phyloP scores from a whole-genome alignment of 2,113 vertebrate genomes.

The Colinus virginianus region DNA sequence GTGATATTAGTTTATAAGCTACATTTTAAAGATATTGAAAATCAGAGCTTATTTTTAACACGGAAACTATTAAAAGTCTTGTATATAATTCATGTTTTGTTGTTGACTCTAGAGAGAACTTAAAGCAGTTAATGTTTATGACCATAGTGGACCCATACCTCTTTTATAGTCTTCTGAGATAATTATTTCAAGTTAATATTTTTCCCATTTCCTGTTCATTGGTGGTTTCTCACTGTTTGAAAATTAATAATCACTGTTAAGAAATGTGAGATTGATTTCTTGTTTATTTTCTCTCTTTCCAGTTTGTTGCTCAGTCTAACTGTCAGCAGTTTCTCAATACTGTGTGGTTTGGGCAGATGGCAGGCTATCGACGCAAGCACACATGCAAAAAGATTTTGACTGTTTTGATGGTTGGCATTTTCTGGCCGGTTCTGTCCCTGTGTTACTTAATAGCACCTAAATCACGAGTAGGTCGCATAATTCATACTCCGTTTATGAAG shows the following conservation, averaged over 20 bases:
- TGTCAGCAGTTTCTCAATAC: slow-evolving; percentile 99
- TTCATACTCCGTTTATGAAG: slow-evolving; percentile 98
- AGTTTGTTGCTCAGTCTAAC: slow-evolving; percentile 99
- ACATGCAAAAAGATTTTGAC: slow-evolving; percentile 96
- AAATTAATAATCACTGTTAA: slow-evolving; percentile 13
- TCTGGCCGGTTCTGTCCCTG: slow-evolving; percentile 94
- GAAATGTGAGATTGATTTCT: not conserved
- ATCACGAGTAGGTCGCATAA: slow-evolving; percentile 94
- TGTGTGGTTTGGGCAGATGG: slow-evolving; percentile 98
- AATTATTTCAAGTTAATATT: not conserved
- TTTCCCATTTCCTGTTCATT: not conserved
- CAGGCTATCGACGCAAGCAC: slow-evolving; percentile 96
- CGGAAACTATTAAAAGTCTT: not conserved
- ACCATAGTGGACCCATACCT: not conserved
- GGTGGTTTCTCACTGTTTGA: not conserved
- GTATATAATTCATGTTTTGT: not conserved
- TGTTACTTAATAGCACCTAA: slow-evolving; percentile 96
- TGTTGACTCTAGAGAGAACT: not conserved
- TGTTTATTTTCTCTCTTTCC: not conserved
- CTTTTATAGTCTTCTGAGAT: not conserved
- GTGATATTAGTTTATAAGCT: not conserved
- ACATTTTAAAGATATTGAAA: not conserved
- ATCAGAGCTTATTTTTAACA: not conserved
- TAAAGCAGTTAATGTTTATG: not conserved
- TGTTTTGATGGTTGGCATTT: slow-evolving; percentile 90